Evolutionary conservation across 2,113 vertebrate species (phyloP).

Genomic region (Cichladusa arquata): DNA sequence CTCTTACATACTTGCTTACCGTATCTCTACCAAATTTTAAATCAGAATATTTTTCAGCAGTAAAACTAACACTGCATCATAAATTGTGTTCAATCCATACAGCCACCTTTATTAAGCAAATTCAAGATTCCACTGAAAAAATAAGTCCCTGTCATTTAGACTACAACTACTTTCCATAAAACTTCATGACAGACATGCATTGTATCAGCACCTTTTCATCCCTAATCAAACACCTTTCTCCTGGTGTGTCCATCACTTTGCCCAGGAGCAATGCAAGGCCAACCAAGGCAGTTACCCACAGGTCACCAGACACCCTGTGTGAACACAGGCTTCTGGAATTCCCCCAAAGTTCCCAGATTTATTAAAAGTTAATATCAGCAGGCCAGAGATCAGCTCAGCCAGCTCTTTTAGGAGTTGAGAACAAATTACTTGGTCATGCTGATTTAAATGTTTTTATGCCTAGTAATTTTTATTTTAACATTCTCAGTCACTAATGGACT

Average conservation of each 20-base stretch:
- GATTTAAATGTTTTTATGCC: conserved; percentile 57
- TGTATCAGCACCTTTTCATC: background rate
- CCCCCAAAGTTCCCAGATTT: conserved; percentile 28
- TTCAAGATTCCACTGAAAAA: conserved; percentile 8
- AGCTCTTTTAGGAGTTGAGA: conserved; percentile 24
- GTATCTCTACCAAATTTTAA: background rate
- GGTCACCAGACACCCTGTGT: background rate
- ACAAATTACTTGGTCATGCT: background rate
- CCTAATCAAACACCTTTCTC: background rate
- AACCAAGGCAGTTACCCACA: background rate
- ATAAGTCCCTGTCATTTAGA: background rate
- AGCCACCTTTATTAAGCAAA: background rate
- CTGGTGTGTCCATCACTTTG: background rate
- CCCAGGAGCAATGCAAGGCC: background rate
- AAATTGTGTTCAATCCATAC: background rate
- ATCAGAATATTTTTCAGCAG: background rate
- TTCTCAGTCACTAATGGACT: conserved; percentile 50
- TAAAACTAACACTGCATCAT: background rate
- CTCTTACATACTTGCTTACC: background rate
- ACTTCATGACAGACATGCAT: background rate
- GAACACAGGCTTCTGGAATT: conserved; percentile 17
- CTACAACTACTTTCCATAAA: conserved; percentile 20
- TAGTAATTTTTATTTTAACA: conserved; percentile 45
- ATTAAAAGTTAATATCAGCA: conserved; percentile 28
- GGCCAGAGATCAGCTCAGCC: conserved; percentile 46